These are phyloP conservation scores for Lophius piscatorius DNA, from an alignment of 2,113 vertebrate genomes.

Conservation along the genomic window DNA sequence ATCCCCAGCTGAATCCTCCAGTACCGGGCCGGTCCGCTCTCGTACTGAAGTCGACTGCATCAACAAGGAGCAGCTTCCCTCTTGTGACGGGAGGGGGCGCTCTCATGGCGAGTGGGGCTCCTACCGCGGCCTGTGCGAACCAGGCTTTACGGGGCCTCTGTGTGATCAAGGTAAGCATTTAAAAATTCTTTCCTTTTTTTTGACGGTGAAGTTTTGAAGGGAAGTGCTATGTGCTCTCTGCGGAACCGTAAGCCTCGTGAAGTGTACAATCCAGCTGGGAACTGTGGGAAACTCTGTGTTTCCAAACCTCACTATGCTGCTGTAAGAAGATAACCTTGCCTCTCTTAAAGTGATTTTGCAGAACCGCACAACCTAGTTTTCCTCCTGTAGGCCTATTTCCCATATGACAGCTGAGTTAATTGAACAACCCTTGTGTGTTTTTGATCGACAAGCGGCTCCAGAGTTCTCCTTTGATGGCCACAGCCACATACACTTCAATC, in stretches of 20 bases:
- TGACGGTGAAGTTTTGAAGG: conserved; percentile 2
- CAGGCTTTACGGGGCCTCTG: conserved; percentile 80
- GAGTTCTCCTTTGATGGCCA: conserved; percentile 85
- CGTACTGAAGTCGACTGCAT: conserved; percentile 83
- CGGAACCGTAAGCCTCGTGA: conserved; percentile 22
- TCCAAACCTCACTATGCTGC: conserved; percentile 12
- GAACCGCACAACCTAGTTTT: conserved; percentile 26
- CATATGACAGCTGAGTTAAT: conserved; percentile 55
- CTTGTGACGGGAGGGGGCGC: conserved; percentile 81
- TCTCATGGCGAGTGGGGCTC: conserved; percentile 83
- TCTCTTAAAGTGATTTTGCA: conserved; percentile 35
- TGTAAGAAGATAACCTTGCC: conserved; percentile 43
- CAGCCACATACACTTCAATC: conserved; percentile 85
- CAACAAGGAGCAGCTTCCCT: conserved; percentile 70
- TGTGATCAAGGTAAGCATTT: conserved; percentile 83
- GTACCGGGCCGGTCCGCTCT: conserved; percentile 80
- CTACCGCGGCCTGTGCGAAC: conserved; percentile 82
- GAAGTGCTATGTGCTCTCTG: conserved; percentile 13
- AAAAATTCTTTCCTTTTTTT: conserved; percentile 4
- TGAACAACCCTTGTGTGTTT: conserved; percentile 56
- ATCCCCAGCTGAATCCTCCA: conserved; percentile 82
- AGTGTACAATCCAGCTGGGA: conserved; percentile 5
- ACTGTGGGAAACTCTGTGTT: conserved; percentile 7
- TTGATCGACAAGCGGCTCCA: conserved; percentile 77
- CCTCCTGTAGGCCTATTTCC: conserved; percentile 18